Conservation (phyloP, 2,888 invertebrate species). For the Euplagia quadripunctaria region DNA sequence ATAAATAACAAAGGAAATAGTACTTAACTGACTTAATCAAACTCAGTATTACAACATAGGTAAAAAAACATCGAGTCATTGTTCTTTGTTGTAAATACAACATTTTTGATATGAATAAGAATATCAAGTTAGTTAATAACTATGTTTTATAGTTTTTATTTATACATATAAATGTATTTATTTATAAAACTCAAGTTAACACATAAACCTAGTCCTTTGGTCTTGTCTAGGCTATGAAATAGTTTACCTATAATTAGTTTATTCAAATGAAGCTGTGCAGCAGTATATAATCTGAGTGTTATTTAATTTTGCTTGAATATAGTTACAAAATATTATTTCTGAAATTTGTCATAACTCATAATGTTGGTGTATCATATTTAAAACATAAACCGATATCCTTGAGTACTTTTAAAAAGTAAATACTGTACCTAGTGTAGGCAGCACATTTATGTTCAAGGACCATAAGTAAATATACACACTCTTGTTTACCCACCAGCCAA, state of each 20-base stretch:
- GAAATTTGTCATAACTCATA: background rate
- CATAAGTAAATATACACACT: no score
- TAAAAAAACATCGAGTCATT: background rate
- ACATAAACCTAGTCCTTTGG: no score
- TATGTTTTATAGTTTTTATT: background rate
- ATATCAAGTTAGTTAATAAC: background rate
- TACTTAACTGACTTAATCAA: background rate
- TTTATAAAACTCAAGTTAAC: background rate
- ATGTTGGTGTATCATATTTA: background rate
- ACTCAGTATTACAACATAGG: no score
- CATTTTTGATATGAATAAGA: background rate
- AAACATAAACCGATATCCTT: background rate
- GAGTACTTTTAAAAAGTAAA: background rate
- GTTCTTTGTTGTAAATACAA: background rate
- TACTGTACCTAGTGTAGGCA: background rate
- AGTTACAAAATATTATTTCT: background rate
- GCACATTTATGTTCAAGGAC: no score
- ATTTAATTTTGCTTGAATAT: no score
- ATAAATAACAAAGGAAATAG: background rate
- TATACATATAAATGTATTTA: background rate
- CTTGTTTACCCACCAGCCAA: no score
- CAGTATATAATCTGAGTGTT: no score
- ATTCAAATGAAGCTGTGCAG: no score
- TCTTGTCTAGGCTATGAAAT: no score
- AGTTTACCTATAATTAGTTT: no score